Base-by-base conservation (phyloP, 2,113 vertebrate genomes). In the Heterocephalus glaber region DNA sequence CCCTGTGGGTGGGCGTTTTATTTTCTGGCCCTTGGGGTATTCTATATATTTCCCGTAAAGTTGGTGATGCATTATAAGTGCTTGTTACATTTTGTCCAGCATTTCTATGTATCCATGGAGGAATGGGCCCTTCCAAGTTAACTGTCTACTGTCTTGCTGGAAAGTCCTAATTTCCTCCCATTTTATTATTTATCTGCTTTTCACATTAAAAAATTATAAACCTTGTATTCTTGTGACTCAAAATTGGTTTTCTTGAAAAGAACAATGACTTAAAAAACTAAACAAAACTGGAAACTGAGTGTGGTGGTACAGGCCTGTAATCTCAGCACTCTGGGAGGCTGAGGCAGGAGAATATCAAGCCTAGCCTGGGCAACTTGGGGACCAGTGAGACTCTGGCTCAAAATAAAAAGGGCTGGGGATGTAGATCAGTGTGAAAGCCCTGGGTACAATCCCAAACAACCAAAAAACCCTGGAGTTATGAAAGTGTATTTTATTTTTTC, bases 251-350 rank as follows among this genome's bases (percentile, higher is more conserved):
- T 95, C 38, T 66, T 86, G 63, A 94, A 84, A 47, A 89, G 52
- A 96, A 94, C 26, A 94, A 65, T 60, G 63, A 94, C 16, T 91
- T 89, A 28, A 58, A 70, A 96, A 35, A 77, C n/a, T n/a, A n/a
- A 95, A 61, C 26, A 47, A 28, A 92, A 60, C 28, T 58, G 13
- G 28, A 77, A 49, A 17, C 74, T 52, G 28, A 13, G 70, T 3
- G 22, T 72, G 70, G 38, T 41, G 38, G 70, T 26, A 5, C 20
- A 72, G 76, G 47, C 30, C 49, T 79, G 49, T 54, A 54, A 79
- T 79, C 76, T 35, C 49, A 35, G 49, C 30, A 54, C 49, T 35
- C 76, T 79, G 49, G 7, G 28, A 54, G 28, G 49, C 76, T 54
- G 76, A 79, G 49, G 17, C 76, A 79, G 49, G 47, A 35, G 49